These are phyloP conservation scores for Amia ocellicauda DNA, from an alignment of 2,113 vertebrate species.

Conservation along the genomic window DNA sequence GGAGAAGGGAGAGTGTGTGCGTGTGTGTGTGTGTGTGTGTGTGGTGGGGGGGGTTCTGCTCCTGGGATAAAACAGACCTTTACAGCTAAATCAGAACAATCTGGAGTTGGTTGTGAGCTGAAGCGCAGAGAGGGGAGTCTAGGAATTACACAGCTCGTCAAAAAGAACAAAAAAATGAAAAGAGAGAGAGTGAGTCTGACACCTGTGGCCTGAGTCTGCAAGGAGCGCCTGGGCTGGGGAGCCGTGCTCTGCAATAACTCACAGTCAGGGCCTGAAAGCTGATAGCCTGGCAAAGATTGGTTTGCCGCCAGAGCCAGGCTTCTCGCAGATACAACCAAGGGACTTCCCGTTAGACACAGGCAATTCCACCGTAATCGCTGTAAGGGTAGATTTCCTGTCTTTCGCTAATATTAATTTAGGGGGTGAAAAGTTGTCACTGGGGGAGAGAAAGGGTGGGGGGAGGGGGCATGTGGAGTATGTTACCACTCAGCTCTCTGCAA, in stretches of 20 bases:
- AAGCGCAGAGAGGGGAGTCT: conserved; percentile 27
- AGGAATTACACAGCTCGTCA: conserved; percentile 48
- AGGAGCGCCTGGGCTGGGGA: conserved; percentile 36
- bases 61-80: conserved; percentile 45
- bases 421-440: conserved; percentile 1
- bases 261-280: conserved; percentile 56
- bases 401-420: conserved; percentile 33
- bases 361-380: conserved; percentile 48
- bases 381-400: conserved; percentile 69
- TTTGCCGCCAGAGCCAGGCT: conserved; percentile 56
- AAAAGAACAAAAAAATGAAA: conserved; percentile 48
- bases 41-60: conserved; percentile 32
- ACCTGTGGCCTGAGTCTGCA: conserved; percentile 47
- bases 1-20: too few relatives aligned
- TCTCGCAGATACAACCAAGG: conserved; percentile 41
- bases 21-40: too few relatives aligned
- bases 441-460: conserved; percentile 28
- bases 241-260: conserved; percentile 59
- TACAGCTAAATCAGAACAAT: conserved; percentile 60
- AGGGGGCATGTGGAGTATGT: conserved; percentile 44
- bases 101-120: conserved; percentile 43
- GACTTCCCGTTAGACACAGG: conserved; percentile 63
- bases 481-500: too few relatives aligned
- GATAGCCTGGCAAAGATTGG: conserved; percentile 58
- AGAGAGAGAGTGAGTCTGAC: conserved; percentile 38